Conservation (phyloP, 2,797 vertebrate species). For the Borostomias antarcticus region DNA sequence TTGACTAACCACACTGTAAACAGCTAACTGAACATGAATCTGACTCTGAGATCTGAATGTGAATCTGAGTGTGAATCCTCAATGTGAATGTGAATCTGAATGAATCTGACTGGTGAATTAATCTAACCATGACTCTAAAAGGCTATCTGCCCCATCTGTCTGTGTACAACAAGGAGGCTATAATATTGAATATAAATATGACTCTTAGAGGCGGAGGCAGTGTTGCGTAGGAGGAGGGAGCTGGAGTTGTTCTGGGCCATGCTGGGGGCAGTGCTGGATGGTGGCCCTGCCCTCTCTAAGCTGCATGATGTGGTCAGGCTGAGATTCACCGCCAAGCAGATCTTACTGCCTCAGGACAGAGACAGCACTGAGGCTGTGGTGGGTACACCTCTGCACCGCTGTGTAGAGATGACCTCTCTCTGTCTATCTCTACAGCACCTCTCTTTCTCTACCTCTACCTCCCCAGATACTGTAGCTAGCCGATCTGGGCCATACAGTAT, state of each 20-base stretch:
- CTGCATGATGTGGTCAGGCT: constrained; percentile 83
- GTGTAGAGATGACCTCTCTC: background rate
- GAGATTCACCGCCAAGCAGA: constrained; percentile 68
- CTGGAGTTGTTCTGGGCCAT: constrained; percentile 84
- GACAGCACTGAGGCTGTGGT: constrained; percentile 71
- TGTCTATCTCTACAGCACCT: background rate
- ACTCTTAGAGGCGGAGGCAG: constrained; percentile 54
- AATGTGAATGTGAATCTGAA: too few species aligned
- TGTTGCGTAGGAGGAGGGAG: constrained; percentile 50
- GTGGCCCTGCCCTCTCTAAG: constrained; percentile 72
- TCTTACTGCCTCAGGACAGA: constrained; percentile 55
- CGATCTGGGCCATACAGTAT: too few species aligned
- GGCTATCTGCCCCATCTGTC: too few species aligned
- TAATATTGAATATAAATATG: background rate
- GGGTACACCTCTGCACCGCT: background rate
- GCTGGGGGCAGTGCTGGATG: constrained; percentile 81
- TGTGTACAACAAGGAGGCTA: too few species aligned
- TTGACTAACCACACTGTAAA: too few species aligned
- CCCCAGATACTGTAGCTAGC: too few species aligned
- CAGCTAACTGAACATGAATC: too few species aligned
- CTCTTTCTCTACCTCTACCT: background rate
- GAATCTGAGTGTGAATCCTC: too few species aligned
- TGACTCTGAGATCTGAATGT: too few species aligned
- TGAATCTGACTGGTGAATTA: background rate
- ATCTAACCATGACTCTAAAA: too few species aligned